Base-by-base conservation (phyloP, 2,888 invertebrate species). In the Theodoxus fluviatilis region DNA sequence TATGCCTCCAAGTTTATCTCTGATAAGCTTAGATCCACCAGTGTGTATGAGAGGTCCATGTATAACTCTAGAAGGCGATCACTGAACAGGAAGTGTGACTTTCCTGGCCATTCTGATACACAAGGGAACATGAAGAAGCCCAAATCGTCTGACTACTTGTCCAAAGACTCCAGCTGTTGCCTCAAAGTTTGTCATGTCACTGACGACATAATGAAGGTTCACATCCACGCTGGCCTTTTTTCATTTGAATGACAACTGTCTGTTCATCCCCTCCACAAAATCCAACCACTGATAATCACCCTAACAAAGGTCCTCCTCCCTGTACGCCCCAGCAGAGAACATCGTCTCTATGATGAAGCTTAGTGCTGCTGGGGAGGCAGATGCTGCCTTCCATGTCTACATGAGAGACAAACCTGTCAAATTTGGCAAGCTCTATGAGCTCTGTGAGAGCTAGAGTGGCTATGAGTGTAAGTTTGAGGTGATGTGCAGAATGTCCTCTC, bases 331-430 rank as follows among this genome's bases (percentile, higher is more conserved):
- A 33, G n/a, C 47, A 37, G 18, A 33, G 33, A 52, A 49, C 4
- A 52, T 67, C 18, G n/a, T n/a, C 31, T 31, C 49, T 49, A 49
- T 35, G 49, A 67, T 25, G 67, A 67, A 35, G 67, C 67, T 9
- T 9, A 49, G 15, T 49, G 67, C n/a, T 52, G 49, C 28, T 67
- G 67, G 67, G 31, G 67, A 28, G 67, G 67, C 6, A 31, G 49
- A 4, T 47, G 22, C n/a, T 9, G 1, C 3, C 4, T 22, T 67
- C 12, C 7, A 35, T 12, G 67, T 67, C 2, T 67, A 67, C 33
- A 67, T 67, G 67, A 67, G n/a, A n/a, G 67, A 67, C 33, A 67
- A 67, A 35, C 67, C 52, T 7, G 35, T 33, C 18, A 49, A 67
- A 31, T 49, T 49, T 49, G 63, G 33, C 1, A 28, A 67, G 33